Percentiles rank a stretch among this genome's conserved stretches.
Evolutionary conservation across 2,888 invertebrate genomes (phyloP).

Genomic region (Clistopyga incitator): DNA sequence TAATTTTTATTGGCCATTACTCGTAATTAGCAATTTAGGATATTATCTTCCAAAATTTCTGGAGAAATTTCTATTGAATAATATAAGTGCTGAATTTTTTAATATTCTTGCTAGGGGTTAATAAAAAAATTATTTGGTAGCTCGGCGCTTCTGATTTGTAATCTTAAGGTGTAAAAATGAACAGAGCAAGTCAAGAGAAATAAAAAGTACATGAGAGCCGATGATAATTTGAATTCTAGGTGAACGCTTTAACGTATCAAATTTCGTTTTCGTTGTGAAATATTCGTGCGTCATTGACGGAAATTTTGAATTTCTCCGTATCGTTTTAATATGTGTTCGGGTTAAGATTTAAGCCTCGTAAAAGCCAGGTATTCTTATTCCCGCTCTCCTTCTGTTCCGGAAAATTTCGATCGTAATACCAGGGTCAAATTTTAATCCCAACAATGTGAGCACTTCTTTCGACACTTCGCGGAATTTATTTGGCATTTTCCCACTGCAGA

Average conservation of each 20-base stretch:
- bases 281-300: neutral
- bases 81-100: too few species aligned
- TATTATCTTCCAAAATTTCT: too few species aligned
- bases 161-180: too few species aligned
- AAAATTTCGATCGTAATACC: neutral
- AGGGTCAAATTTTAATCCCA: neutral
- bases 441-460: neutral
- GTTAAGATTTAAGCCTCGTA: neutral
- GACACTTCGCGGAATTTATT: neutral
- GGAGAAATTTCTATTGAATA: too few species aligned
- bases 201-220: too few species aligned
- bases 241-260: neutral
- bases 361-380: neutral
- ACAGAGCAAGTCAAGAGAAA: too few species aligned
- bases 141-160: too few species aligned
- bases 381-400: neutral
- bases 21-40: too few species aligned
- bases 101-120: too few species aligned
- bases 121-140: too few species aligned
- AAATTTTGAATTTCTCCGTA: neutral
- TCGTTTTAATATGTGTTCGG: neutral
- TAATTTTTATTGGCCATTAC: too few species aligned
- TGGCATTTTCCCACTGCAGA: neutral
- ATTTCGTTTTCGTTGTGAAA: neutral
- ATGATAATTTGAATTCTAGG: too few species aligned